phyloP scores from a whole-genome alignment of 2,888 invertebrate species.

The Polydrusus tereticollis region DNA sequence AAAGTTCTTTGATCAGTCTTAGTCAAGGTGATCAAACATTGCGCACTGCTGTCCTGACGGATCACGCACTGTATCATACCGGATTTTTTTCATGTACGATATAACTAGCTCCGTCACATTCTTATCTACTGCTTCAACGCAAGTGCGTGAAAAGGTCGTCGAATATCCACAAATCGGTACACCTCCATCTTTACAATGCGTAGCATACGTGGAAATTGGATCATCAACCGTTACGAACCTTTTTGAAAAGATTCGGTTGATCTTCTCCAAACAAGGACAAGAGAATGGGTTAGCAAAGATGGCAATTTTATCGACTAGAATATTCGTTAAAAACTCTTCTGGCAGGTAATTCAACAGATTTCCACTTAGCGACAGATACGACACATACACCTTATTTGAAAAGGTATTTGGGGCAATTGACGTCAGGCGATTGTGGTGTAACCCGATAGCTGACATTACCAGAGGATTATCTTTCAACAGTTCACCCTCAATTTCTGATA shows the following conservation, averaged over 20 bases:
- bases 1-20: too few species aligned
- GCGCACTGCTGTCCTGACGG: background rate
- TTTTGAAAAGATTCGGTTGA: background rate
- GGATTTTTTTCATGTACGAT: background rate
- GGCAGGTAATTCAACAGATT: constrained; percentile 8
- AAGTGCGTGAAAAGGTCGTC: background rate
- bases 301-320: background rate
- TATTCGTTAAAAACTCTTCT: background rate
- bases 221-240: background rate
- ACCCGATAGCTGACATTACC: background rate
- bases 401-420: background rate
- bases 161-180: background rate
- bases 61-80: background rate
- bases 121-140: background rate
- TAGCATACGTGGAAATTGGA: background rate
- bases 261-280: constrained; percentile 4
- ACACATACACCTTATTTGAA: background rate
- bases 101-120: background rate
- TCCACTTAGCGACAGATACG: background rate
- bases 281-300: background rate
- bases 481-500: background rate
- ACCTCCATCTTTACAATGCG: background rate
- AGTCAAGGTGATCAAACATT: background rate
- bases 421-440: background rate
- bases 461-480: background rate